Evolutionary conservation across 2,113 vertebrate genomes (phyloP).

Genomic region (Ailuropoda melanoleuca): DNA sequence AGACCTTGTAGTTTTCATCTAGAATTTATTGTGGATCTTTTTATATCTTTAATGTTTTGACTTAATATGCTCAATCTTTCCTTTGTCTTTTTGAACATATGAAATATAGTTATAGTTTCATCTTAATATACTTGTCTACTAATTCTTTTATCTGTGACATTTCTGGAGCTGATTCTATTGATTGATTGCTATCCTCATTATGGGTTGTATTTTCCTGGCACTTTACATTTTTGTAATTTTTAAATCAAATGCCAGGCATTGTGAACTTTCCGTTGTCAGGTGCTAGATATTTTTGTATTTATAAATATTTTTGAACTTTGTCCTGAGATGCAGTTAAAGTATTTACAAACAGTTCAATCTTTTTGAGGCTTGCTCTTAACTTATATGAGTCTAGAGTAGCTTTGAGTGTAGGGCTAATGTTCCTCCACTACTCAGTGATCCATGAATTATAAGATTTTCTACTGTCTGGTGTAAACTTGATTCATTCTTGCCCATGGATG

Average conservation of each 20-base stretch:
- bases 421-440: background rate
- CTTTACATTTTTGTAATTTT: background rate
- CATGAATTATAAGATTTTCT: background rate
- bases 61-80: background rate
- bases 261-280: background rate
- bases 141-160: background rate
- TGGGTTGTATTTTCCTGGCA: background rate
- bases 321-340: background rate
- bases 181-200: background rate
- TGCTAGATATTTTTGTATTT: background rate
- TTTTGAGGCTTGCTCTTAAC: background rate
- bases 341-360: background rate
- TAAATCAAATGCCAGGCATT: background rate
- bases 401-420: background rate
- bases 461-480: background rate
- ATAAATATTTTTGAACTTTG: conserved; percentile 19
- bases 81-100: background rate
- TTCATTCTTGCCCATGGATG: background rate
- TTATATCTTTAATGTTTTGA: background rate
- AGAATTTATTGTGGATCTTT: background rate
- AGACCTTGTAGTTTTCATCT: background rate
- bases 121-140: background rate
- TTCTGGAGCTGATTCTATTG: background rate
- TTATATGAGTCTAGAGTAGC: background rate
- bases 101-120: background rate